Conservation (phyloP, 2,797 vertebrate genomes). For the Anabas testudineus region DNA sequence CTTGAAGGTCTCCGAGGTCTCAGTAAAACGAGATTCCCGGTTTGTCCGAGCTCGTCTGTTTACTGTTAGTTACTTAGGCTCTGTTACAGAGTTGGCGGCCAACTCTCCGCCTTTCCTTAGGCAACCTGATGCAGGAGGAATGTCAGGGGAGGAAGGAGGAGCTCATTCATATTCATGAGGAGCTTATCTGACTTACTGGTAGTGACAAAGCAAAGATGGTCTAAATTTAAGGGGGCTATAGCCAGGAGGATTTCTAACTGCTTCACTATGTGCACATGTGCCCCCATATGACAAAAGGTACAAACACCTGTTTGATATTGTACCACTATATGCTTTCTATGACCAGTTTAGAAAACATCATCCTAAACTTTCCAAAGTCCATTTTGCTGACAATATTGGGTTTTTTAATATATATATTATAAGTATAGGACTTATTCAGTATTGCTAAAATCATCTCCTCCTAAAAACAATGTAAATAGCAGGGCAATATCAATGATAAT, state of each 20-base stretch:
- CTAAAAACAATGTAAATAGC: background rate
- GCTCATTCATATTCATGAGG: constrained; percentile 49
- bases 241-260: background rate
- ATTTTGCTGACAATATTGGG: background rate
- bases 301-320: no score
- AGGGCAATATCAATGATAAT: background rate
- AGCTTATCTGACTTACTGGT: constrained; percentile 65
- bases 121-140: constrained; percentile 71
- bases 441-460: no score
- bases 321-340: no score
- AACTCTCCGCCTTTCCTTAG: constrained; percentile 67
- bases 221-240: constrained; percentile 20
- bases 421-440: no score
- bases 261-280: background rate
- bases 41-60: constrained; percentile 18
- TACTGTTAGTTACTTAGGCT: constrained; percentile 33
- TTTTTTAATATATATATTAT: no score
- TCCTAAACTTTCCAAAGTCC: no score
- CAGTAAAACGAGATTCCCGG: constrained; percentile 30
- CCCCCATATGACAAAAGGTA: background rate
- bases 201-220: constrained; percentile 15
- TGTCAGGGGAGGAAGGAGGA: constrained; percentile 48
- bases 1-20: constrained; percentile 27
- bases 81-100: constrained; percentile 39
- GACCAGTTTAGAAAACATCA: background rate